Evolutionary conservation across 2,888 invertebrate species (phyloP).

Genomic region (Venustoraphidia nigricollis): DNA sequence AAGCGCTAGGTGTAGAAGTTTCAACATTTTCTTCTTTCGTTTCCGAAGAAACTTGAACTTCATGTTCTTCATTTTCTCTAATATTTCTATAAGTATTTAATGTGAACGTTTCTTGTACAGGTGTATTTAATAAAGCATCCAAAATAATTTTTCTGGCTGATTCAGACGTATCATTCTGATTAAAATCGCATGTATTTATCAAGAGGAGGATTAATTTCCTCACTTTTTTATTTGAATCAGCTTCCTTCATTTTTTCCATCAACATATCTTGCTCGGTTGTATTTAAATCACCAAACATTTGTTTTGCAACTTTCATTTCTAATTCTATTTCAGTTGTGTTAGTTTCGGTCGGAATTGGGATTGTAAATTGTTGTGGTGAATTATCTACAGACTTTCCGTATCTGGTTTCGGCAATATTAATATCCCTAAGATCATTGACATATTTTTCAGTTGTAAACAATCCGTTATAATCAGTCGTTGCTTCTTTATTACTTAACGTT

Average conservation of each 20-base stretch:
- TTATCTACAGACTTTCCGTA: background rate
- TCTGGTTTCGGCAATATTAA: background rate
- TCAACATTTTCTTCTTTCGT: too few species aligned
- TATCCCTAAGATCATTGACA: too few species aligned
- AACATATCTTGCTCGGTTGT: slow-evolving; percentile 58
- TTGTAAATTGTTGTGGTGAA: slow-evolving; percentile 18
- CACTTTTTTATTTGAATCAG: slow-evolving; percentile 59
- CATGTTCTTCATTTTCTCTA: background rate
- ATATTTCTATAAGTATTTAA: background rate
- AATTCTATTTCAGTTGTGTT: slow-evolving; percentile 49
- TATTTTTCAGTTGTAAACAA: too few species aligned
- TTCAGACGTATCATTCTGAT: slow-evolving; percentile 53
- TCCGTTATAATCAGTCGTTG: slow-evolving; percentile 10
- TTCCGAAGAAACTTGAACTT: background rate
- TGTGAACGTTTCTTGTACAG: slow-evolving; percentile 22
- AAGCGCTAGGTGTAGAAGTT: too few species aligned
- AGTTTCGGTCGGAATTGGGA: slow-evolving; percentile 31
- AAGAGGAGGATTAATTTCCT: slow-evolving; percentile 55
- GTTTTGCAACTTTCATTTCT: slow-evolving; percentile 53
- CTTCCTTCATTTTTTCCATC: slow-evolving; percentile 69
- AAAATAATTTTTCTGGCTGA: slow-evolving; percentile 51
- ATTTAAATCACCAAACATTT: slow-evolving; percentile 61
- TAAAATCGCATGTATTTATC: slow-evolving; percentile 59
- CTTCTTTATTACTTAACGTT: slow-evolving; percentile 12
- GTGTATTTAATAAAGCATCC: slow-evolving; percentile 51